A percentile compares a stretch with the other conserved stretches of the same genome.
Conservation (phyloP, 2,113 vertebrate species). For the Montifringilla adamsi region DNA sequence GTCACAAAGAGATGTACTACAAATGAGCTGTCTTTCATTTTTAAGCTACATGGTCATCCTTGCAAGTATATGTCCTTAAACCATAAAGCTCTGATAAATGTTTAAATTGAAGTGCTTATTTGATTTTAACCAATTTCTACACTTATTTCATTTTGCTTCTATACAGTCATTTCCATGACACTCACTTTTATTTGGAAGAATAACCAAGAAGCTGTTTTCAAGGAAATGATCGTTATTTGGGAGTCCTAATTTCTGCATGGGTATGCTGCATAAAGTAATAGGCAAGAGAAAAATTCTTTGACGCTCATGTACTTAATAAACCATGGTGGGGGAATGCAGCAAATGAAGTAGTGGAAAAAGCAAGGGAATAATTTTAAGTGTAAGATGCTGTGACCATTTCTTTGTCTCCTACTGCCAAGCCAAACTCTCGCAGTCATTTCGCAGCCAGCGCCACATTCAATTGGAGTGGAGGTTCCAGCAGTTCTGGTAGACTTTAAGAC, state of each 20-base stretch:
- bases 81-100: background rate
- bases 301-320: background rate
- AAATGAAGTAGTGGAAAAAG: background rate
- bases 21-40: conserved; percentile 6
- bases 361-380: background rate
- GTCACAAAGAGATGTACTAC: background rate
- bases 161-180: background rate
- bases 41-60: background rate
- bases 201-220: background rate
- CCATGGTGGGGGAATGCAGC: background rate
- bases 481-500: background rate
- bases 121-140: background rate
- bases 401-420: background rate
- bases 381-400: background rate
- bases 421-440: conserved; percentile 39
- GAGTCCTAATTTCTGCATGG: background rate
- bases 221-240: background rate
- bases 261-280: background rate
- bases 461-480: background rate
- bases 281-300: background rate
- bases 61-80: background rate
- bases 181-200: background rate
- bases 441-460: background rate
- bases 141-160: background rate
- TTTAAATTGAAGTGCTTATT: background rate